Percentiles rank a stretch among this genome's conserved stretches.
phyloP scores from a whole-genome alignment of 2,113 vertebrate genomes.

The Malurus alboscapulatus region DNA sequence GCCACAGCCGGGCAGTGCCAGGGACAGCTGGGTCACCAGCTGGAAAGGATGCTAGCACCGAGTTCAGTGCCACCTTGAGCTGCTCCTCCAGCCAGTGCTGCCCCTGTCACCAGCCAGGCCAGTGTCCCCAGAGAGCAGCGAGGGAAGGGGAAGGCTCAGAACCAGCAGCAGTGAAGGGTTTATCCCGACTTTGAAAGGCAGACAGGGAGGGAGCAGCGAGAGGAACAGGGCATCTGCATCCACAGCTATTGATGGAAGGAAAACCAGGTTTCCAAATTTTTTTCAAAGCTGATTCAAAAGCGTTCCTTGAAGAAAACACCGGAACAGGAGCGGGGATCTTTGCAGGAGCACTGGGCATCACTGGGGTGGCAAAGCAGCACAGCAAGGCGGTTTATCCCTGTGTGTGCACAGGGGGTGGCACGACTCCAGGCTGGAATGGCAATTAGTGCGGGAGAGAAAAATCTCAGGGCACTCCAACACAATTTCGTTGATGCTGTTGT shows the following conservation, averaged over 20 bases:
- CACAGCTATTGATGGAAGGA: background rate
- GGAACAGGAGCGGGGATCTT: background rate
- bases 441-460: background rate
- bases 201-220: background rate
- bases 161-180: background rate
- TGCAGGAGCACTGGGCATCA: background rate
- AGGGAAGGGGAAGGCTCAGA: background rate
- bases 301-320: background rate
- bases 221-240: background rate
- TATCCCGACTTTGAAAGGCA: background rate
- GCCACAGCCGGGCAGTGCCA: background rate
- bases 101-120: background rate
- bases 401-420: background rate
- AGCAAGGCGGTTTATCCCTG: background rate
- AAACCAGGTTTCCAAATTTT: background rate
- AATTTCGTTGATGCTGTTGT: background rate
- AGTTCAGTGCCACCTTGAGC: fast-evolving
- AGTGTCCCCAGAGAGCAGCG: background rate
- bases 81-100: background rate
- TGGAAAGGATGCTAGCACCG: background rate
- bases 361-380: background rate
- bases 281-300: background rate
- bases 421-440: background rate
- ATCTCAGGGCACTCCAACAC: background rate
- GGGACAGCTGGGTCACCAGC: background rate